phyloP scores from a whole-genome alignment of 2,797 vertebrate genomes.

The Siniperca scherzeri region DNA sequence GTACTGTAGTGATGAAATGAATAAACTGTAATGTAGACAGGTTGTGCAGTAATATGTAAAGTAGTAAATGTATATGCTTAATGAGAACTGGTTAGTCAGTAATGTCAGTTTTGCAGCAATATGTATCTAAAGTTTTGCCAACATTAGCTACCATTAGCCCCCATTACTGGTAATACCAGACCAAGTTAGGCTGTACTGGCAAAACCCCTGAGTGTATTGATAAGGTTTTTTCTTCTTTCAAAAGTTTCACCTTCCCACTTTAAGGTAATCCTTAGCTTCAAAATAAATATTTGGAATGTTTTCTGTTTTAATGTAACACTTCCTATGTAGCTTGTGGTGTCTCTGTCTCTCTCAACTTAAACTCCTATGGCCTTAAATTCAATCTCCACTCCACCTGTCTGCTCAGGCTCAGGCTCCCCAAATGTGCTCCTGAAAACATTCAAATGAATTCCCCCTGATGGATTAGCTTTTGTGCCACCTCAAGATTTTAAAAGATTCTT shows the following conservation, averaged over 20 bases:
- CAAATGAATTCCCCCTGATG: slow-evolving; percentile 7
- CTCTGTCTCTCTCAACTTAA: not conserved
- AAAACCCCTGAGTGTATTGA: not conserved
- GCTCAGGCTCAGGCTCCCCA: not conserved
- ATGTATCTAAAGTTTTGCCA: not conserved
- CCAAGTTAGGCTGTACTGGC: not conserved
- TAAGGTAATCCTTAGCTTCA: not conserved
- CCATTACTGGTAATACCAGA: not conserved
- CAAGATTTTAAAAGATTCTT: slow-evolving; percentile 3
- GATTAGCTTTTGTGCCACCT: slow-evolving; percentile 12
- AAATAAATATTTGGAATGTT: not conserved
- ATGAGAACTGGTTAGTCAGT: not conserved
- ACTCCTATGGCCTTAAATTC: not conserved
- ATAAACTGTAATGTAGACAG: no score
- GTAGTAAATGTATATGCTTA: no score
- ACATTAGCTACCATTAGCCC: not conserved
- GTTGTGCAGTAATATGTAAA: no score
- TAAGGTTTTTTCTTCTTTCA: not conserved
- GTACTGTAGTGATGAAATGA: no score
- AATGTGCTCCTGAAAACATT: not conserved
- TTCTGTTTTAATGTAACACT: not conserved
- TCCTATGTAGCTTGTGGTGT: not conserved
- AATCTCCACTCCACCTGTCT: slow-evolving; percentile 15
- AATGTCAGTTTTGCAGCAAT: not conserved
- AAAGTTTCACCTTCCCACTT: not conserved